Conservation (phyloP, 1,140 invertebrate genomes). For the Vollenhovia emeryi region DNA sequence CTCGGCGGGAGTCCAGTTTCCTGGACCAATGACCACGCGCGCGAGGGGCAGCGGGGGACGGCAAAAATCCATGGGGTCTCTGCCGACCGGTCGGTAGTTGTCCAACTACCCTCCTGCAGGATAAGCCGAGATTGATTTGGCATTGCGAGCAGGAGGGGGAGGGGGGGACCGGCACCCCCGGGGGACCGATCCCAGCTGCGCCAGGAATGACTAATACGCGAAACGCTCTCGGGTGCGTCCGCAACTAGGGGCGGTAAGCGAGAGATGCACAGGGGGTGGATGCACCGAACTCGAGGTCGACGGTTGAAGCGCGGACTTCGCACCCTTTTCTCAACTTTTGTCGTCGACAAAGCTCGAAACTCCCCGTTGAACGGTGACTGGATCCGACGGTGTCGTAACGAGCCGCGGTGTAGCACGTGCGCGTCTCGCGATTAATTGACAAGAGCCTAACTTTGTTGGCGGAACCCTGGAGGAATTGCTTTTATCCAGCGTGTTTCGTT, state of each 20-base stretch:
- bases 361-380: not conserved
- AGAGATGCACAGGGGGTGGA: constrained; percentile 66
- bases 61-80: constrained; percentile 29
- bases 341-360: not conserved
- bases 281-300: constrained; percentile 63
- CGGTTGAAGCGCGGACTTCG: constrained; percentile 42
- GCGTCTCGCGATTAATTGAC: not conserved
- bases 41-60: not conserved
- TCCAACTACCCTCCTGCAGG: constrained; percentile 48
- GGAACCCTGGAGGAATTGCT: no score
- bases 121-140: constrained; percentile 77
- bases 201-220: constrained; percentile 81
- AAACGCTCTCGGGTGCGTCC: constrained; percentile 78
- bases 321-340: constrained; percentile 16
- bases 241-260: constrained; percentile 74
- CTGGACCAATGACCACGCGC: constrained; percentile 29
- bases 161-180: constrained; percentile 63
- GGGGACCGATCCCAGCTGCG: constrained; percentile 79
- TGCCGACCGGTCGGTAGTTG: constrained; percentile 6
- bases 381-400: not conserved
- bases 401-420: not conserved
- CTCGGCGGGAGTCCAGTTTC: constrained; percentile 18
- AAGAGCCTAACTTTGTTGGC: not conserved
- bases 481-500: not conserved
- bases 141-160: constrained; percentile 61